Evolutionary conservation across 1,140 invertebrate species (phyloP), one percentile per base, ranked within the genome.

Genomic region (Brachionus manjavacas): DNA sequence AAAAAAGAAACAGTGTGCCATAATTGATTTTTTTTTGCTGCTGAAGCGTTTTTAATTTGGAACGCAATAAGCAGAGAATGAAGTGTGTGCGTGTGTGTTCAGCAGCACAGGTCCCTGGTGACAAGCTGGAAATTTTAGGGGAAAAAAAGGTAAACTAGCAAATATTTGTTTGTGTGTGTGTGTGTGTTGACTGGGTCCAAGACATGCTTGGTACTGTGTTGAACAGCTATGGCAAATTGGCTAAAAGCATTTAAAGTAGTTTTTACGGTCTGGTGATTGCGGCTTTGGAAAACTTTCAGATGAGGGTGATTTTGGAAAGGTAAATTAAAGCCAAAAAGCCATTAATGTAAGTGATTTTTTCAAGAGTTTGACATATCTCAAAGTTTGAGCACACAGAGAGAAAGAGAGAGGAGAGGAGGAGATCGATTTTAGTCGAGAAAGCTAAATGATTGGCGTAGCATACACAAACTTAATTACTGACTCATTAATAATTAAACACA

Each of bases 331-430:
- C 31, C 31, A 72, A 41, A 72, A 72, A 72, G 68, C 68, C 39
- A 72, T 72, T 72, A 72, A 72, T 35, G 68, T 72, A 72, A 72
- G 68, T 72, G 68, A 72, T 72, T 72, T n/a, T 72, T 72, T 72
- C 66, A 68, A 68, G 66, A 68, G 66, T 68, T 28, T 28, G 66
- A 39, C 31, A 31, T 68, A 31, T 68, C 66, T 68, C 31, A 39
- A 68, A 68, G 23, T 14, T 6, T 31, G 11, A 8, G 25, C 31
- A 35, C 31, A 35, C 4, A 35, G 31, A 35, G 31, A 35, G 31
- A 35, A 6, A 35, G 7, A 31, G 28, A 31, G 64, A 8, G 20
- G 9, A 39, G 31, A 39, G 31, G 66, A 68, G 66, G 39, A 72
- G 39, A 41, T 20, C 31, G 35, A 41, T 60, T 20, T 60, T 60